Evolutionary conservation across 2,797 vertebrate species (phyloP).

Genomic region (Podargus strigoides): DNA sequence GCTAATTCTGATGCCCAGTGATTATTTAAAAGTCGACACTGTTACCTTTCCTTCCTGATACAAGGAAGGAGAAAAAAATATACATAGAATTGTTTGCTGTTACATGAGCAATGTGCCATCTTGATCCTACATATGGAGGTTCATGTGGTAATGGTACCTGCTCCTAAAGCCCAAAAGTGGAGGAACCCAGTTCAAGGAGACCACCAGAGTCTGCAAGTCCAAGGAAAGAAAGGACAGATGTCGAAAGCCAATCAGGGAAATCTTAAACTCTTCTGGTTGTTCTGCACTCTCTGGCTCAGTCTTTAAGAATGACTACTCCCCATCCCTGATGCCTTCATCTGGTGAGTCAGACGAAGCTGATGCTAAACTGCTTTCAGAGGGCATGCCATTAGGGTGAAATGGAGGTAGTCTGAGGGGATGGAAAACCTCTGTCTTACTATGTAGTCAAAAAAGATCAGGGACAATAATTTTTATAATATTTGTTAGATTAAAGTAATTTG

Average conservation of each 20-base stretch:
- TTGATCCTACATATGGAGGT: background rate
- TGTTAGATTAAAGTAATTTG: background rate
- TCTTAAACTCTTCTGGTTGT: background rate
- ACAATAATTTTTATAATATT: background rate
- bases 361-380: background rate
- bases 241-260: background rate
- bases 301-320: background rate
- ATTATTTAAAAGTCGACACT: background rate
- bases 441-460: background rate
- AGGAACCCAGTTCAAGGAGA: background rate
- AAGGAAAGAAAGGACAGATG: background rate
- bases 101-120: background rate
- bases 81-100: background rate
- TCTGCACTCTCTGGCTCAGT: background rate
- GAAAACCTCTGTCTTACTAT: background rate
- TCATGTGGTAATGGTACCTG: fast-evolving
- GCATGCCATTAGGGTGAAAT: background rate
- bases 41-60: background rate
- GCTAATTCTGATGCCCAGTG: background rate
- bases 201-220: background rate
- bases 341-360: background rate
- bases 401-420: background rate
- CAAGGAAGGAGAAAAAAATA: background rate
- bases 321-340: background rate
- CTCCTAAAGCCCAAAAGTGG: background rate